Conservation (phyloP, 1,140 invertebrate genomes). For the Maconellicoccus hirsutus region DNA sequence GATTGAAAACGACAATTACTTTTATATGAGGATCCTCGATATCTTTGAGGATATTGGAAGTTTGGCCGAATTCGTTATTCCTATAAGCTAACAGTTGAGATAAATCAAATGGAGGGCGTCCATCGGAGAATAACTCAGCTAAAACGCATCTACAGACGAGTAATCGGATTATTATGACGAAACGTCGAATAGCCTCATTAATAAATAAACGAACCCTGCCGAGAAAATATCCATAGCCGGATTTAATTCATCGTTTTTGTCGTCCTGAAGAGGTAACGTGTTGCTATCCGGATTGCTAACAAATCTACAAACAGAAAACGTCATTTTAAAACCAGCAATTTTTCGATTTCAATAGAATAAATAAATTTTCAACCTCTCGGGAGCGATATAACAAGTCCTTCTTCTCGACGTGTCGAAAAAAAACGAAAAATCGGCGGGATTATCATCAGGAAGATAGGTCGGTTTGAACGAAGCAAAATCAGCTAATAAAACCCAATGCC, state of each 20-base stretch:
- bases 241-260: conserved; percentile 62
- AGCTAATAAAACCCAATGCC: conserved; percentile 90
- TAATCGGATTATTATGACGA: background rate
- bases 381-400: conserved; percentile 89
- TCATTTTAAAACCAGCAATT: conserved; percentile 23
- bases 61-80: conserved; percentile 50
- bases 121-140: conserved; percentile 89
- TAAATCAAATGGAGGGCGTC: conserved; percentile 81
- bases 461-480: conserved; percentile 99
- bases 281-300: conserved; percentile 53
- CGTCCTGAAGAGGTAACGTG: conserved; percentile 40
- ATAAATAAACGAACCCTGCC: conserved; percentile 57
- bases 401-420: conserved; percentile 97
- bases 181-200: conserved; percentile 6
- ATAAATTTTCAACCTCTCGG: conserved; percentile 50
- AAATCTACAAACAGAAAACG: conserved; percentile 40
- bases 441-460: conserved; percentile 91
- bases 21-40: conserved; percentile 56
- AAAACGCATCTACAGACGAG: conserved; percentile 62
- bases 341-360: background rate
- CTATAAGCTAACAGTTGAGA: conserved; percentile 73
- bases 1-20: conserved; percentile 28
- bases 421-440: conserved; percentile 98
- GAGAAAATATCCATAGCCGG: conserved; percentile 98
- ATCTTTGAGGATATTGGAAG: conserved; percentile 33